Evolutionary conservation across 2,888 invertebrate genomes (phyloP).

Genomic region (Coleophora flavipennella): DNA sequence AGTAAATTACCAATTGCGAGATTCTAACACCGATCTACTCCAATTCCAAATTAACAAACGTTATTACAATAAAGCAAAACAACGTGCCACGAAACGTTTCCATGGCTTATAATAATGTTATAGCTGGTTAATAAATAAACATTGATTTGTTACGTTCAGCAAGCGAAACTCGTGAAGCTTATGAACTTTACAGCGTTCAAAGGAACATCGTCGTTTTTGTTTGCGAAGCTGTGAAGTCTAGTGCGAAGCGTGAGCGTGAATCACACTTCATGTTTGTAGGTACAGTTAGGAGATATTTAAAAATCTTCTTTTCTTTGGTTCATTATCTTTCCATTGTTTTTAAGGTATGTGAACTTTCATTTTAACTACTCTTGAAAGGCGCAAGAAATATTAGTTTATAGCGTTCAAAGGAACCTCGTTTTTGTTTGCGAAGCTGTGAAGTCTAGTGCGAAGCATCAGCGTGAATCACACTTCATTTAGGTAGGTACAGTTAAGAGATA

Average conservation of each 20-base stretch:
- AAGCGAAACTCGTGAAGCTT: conserved; percentile 11
- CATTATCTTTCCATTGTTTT: too few relatives aligned
- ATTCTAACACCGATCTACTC: too few relatives aligned
- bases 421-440: background rate
- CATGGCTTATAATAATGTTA: conserved; percentile 25
- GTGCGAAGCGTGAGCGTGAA: conserved; percentile 17
- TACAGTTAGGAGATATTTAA: too few relatives aligned
- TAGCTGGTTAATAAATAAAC: conserved; percentile 11
- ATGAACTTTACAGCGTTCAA: conserved; percentile 6
- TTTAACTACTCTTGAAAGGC: too few relatives aligned
- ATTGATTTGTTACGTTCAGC: conserved; percentile 34
- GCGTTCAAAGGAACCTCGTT: conserved; percentile 12
- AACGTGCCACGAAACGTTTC: background rate
- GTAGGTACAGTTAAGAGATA: too few relatives aligned
- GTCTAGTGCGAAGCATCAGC: conserved; percentile 18
- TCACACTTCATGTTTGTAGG: conserved; percentile 19
- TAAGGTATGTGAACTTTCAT: too few relatives aligned
- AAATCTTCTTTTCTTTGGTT: too few relatives aligned
- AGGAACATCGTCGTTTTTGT: conserved; percentile 10
- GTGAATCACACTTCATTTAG: conserved; percentile 16
- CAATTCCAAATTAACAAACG: too few relatives aligned
- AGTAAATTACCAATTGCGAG: too few relatives aligned
- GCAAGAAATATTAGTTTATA: too few relatives aligned
- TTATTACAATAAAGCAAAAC: too few relatives aligned
- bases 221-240: conserved; percentile 4